These are phyloP conservation scores for Slavum lentiscoides DNA, from an alignment of 2,888 invertebrate genomes.

Conservation along the genomic window DNA sequence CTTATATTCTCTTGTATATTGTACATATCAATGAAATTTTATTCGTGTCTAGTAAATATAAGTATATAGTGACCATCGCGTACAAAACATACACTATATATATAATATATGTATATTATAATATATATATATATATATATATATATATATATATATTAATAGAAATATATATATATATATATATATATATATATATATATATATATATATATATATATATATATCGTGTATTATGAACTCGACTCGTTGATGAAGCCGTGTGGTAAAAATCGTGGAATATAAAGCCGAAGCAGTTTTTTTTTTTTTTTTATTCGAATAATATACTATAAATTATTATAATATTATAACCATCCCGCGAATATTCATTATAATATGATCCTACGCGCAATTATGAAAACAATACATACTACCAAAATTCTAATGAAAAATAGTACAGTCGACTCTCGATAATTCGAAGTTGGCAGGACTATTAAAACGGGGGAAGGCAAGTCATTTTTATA, in stretches of 20 bases:
- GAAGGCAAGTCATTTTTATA: no score
- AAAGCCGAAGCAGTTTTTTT: neutral
- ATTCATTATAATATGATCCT: neutral
- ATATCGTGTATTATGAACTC: neutral
- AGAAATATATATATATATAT: neutral
- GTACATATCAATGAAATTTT: slow-evolving; percentile 2
- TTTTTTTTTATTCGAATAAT: neutral
- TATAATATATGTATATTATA: no score
- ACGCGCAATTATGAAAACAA: neutral
- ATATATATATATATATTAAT: neutral
- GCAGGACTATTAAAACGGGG: no score
- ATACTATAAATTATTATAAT: neutral
- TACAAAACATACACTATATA: neutral
- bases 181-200: no score
- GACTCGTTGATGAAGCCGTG: neutral
- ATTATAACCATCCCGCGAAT: neutral
- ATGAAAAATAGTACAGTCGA: no score
- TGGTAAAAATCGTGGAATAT: neutral
- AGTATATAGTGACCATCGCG: neutral
- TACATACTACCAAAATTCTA: no score
- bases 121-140: neutral
- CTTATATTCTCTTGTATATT: neutral
- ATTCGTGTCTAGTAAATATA: neutral
- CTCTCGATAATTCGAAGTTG: no score
- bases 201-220: neutral